Base-by-base conservation (phyloP, 2,113 vertebrate genomes). In the Sakesphorus luctuosus region DNA sequence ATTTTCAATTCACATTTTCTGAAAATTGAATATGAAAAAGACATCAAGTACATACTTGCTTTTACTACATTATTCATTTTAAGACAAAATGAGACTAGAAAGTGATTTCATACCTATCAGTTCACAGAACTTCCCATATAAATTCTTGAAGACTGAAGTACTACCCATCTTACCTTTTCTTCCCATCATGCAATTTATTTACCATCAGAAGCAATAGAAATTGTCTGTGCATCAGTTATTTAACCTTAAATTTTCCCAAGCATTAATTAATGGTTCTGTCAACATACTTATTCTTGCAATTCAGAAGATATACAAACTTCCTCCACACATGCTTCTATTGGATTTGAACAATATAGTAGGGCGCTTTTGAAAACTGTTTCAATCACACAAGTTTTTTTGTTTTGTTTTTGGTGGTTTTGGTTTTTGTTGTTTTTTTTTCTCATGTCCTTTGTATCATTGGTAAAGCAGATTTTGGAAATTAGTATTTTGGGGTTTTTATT, bases 191-290 rank as follows among this genome's bases (percentile, higher is more conserved):
- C 47, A 68, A 21, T 47, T 87, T 4, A 4, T 95, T 93, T 91
- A 38, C 74, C 44, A 79, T 38, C 1, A 20, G 84, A 89, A 84
- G 9, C 18, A 58, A 46, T 50, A 35, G 16, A 68, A n/a, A 82
- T 55, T 36, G 53, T 84, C 76, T 92, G 29, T 73, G 31, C 13
- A 74, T 66, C 38, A 84, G 63, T 72, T 90, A 90, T 93, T 93
- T 96, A 65, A 65, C 93, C 87, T 80, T 67, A 96, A 89, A 69
- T 59, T 50, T 81, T 65, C 79, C 76, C 95, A 19, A 79, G 26
- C 59, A 44, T 78, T 96, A 96, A 92, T 96, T 90, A 95, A 28
- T 71, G 2, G 31, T 87, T 81, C 56, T 94, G 68, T 93, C 38
- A 88, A 82, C 71, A 84, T 50, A 84, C 13, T n/a, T 21, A 74